A percentile compares a stretch with the other conserved stretches of the same genome.
Conservation (phyloP, 2,113 vertebrate species). For the Nothobranchius kuhntae region DNA sequence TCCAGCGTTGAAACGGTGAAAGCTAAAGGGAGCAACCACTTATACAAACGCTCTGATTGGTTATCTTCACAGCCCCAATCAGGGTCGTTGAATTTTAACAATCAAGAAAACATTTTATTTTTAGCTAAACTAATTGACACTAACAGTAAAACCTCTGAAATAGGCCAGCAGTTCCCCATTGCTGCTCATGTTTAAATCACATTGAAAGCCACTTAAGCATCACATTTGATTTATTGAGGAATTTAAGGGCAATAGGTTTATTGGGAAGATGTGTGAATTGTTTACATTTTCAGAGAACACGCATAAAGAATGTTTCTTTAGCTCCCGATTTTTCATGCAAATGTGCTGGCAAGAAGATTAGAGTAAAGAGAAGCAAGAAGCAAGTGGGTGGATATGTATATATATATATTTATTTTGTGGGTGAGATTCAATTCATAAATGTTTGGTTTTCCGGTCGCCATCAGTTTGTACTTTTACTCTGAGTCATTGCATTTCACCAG, state of each 20-base stretch:
- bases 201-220: neutral
- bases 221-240: neutral
- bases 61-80: too few species aligned
- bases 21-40: too few species aligned
- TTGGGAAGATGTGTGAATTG: neutral
- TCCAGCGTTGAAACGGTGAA: too few species aligned
- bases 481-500: conserved; percentile 24
- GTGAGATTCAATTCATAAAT: conserved; percentile 44
- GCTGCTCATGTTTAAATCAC: too few species aligned
- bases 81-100: too few species aligned
- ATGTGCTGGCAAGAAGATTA: conserved; percentile 17
- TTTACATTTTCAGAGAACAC: neutral
- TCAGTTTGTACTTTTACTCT: conserved; percentile 33
- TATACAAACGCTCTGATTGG: too few species aligned
- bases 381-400: conserved; percentile 26
- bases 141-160: too few species aligned
- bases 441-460: conserved; percentile 44
- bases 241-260: neutral
- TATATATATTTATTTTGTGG: too few species aligned
- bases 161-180: too few species aligned
- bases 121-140: too few species aligned
- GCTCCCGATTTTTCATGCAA: conserved; percentile 9
- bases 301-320: conserved; percentile 2
- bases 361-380: conserved; percentile 27
- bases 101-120: too few species aligned